Evolutionary conservation across 2,888 invertebrate species (phyloP).

Genomic region (Hirtodrosophila confusa): DNA sequence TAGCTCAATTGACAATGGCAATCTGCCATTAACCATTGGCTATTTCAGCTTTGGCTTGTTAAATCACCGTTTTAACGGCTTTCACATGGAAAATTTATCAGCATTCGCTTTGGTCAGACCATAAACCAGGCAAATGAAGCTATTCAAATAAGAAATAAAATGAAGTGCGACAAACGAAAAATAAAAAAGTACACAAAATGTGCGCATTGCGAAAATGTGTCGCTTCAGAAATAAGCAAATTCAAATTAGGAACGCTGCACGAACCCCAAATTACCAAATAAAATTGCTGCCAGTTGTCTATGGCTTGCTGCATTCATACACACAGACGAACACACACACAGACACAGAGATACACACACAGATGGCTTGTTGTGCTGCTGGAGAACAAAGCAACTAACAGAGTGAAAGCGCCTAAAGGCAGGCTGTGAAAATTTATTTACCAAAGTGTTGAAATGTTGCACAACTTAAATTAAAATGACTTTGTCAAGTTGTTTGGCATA

Average conservation of each 20-base stretch:
- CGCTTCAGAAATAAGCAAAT: conserved; percentile 27
- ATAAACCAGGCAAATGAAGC: conserved; percentile 24
- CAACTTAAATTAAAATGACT: conserved; percentile 81
- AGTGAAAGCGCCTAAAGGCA: conserved; percentile 50
- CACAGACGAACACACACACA: background rate
- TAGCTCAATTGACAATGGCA: conserved; percentile 1
- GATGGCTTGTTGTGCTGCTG: conserved; percentile 14
- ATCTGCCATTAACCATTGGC: conserved; percentile 8
- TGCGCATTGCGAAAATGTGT: conserved; percentile 10
- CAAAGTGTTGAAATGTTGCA: conserved; percentile 78
- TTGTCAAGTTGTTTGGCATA: conserved; percentile 55
- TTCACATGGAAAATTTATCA: conserved; percentile 10
- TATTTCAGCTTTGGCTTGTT: conserved; percentile 1
- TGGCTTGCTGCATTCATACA: conserved; percentile 6
- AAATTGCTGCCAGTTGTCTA: conserved; percentile 17
- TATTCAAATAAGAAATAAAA: conserved; percentile 28
- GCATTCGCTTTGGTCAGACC: background rate
- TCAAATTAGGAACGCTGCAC: conserved; percentile 39
- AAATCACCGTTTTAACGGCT: conserved; percentile 4
- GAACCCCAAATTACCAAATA: conserved; percentile 27
- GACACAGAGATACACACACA: conserved; percentile 3
- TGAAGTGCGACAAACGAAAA: conserved; percentile 39
- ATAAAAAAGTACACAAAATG: conserved; percentile 37
- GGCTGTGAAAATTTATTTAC: conserved; percentile 63
- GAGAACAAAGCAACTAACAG: conserved; percentile 17